phyloP scores from a whole-genome alignment of 2,113 vertebrate genomes.

The Grus americana region DNA sequence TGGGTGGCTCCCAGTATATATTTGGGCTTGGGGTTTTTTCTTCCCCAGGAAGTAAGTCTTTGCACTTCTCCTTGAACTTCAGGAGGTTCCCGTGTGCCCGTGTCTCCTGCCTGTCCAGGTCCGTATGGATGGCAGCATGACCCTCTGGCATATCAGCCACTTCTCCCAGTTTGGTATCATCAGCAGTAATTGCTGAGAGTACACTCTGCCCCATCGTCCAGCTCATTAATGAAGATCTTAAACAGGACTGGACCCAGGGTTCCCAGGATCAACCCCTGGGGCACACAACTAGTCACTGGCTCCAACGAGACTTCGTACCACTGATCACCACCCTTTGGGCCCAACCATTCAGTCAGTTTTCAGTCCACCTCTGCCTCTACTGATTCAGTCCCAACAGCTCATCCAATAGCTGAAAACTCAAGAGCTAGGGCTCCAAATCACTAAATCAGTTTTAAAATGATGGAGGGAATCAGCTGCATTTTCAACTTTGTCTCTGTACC shows the following conservation, averaged over 20 bases:
- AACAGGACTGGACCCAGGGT: background rate
- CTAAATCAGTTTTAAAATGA: background rate
- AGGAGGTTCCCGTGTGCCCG: background rate
- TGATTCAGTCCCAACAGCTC: background rate
- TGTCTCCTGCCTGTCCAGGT: background rate
- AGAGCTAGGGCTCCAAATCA: background rate
- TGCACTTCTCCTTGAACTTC: background rate
- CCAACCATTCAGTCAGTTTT: background rate
- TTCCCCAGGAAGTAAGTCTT: background rate
- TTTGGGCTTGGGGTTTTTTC: background rate
- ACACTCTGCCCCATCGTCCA: background rate
- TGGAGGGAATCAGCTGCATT: background rate
- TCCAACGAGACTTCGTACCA: fast-evolving
- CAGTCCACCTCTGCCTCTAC: background rate
- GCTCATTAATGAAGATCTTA: background rate
- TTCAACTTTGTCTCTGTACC: background rate
- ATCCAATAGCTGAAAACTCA: background rate
- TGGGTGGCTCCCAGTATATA: background rate
- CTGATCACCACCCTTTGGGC: background rate
- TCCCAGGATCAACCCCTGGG: background rate
- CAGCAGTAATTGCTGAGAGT: background rate
- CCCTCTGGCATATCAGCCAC: too few relatives aligned
- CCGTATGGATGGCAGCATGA: background rate
- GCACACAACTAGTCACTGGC: background rate
- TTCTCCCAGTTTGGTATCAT: background rate